phyloP scores from a whole-genome alignment of 1,140 invertebrate genomes.

The Drosophila navojoa region DNA sequence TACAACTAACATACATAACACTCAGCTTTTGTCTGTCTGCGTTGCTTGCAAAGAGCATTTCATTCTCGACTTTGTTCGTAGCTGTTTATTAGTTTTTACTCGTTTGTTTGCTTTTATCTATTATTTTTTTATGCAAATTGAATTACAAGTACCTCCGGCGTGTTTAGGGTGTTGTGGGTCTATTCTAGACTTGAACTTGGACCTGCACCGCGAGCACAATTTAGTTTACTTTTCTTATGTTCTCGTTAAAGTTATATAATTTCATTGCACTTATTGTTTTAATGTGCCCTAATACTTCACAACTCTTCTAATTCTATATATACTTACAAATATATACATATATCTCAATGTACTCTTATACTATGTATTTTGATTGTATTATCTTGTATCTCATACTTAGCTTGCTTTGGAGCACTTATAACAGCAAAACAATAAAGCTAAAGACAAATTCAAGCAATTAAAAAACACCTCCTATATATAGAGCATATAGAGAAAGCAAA shows the following conservation, averaged over 20 bases:
- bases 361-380: constrained; percentile 82
- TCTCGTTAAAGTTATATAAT: constrained; percentile 26
- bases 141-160: constrained; percentile 49
- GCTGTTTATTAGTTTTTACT: neutral
- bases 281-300: constrained; percentile 52
- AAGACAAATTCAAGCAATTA: constrained; percentile 57
- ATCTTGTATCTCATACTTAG: constrained; percentile 84
- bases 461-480: constrained; percentile 46
- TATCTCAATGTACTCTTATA: constrained; percentile 73
- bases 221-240: constrained; percentile 24
- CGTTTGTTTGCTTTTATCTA: constrained; percentile 26
- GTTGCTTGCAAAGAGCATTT: constrained; percentile 9
- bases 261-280: constrained; percentile 23
- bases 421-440: constrained; percentile 69
- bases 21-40: constrained; percentile 1
- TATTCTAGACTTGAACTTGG: constrained; percentile 24
- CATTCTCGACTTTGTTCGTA: neutral
- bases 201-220: constrained; percentile 11
- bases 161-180: constrained; percentile 1
- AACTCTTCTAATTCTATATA: constrained; percentile 26
- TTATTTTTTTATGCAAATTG: constrained; percentile 59
- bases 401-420: constrained; percentile 84
- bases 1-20: neutral
- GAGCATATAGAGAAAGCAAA: constrained; percentile 33
- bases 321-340: constrained; percentile 31